Conservation (phyloP, 2,797 vertebrate genomes). For the Podargus strigoides region DNA sequence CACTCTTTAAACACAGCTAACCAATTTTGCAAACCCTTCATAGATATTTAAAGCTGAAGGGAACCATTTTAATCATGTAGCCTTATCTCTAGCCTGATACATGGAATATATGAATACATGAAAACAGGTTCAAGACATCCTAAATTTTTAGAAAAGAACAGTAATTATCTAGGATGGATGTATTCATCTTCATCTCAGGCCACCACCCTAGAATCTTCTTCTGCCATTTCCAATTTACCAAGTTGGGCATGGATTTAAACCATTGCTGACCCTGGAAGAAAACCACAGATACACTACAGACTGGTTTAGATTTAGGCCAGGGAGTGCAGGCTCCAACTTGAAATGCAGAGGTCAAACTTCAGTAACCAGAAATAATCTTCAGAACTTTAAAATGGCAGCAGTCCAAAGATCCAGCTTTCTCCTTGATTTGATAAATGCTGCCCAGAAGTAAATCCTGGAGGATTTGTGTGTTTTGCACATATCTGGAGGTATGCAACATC, state of each 20-base stretch:
- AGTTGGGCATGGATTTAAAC: constrained; percentile 40
- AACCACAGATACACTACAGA: background rate
- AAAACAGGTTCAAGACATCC: constrained; percentile 1
- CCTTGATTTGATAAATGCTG: background rate
- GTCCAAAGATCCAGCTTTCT: constrained; percentile 21
- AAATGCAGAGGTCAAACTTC: constrained; percentile 43
- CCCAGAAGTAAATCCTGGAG: background rate
- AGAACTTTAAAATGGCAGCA: constrained; percentile 28
- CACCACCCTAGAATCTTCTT: constrained; percentile 27
- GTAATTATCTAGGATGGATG: constrained; percentile 35
- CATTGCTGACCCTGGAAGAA: constrained; percentile 47
- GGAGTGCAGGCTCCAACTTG: background rate
- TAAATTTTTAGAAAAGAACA: background rate
- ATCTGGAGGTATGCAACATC: background rate
- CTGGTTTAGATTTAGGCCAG: constrained; percentile 54
- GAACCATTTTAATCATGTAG: background rate
- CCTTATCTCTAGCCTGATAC: background rate
- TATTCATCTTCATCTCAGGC: constrained; percentile 18
- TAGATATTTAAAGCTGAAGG: background rate
- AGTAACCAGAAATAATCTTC: constrained; percentile 43
- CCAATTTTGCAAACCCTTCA: background rate
- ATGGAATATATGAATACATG: background rate
- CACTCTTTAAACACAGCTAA: background rate
- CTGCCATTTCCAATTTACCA: constrained; percentile 55
- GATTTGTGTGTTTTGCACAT: background rate